Percentiles rank a stretch among this genome's conserved stretches.
These are phyloP conservation scores for Aradus depressus DNA, from an alignment of 2,888 invertebrate species.

Conservation along the genomic window DNA sequence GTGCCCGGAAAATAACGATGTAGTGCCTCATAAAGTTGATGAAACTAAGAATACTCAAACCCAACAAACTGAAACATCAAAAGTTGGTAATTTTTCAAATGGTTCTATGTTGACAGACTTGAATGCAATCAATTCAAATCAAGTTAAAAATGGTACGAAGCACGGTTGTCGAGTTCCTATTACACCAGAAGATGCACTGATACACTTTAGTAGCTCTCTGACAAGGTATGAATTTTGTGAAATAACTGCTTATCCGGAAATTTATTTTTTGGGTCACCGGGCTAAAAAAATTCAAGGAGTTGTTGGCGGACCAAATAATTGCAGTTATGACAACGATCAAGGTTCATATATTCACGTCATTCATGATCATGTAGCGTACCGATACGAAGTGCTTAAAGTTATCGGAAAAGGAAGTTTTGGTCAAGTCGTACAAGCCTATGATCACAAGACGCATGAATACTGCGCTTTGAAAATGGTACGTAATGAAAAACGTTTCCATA, in stretches of 20 bases:
- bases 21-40: too few relatives aligned
- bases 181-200: slow-evolving; percentile 80
- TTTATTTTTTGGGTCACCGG: slow-evolving; percentile 84
- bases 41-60: too few relatives aligned
- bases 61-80: too few relatives aligned
- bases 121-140: slow-evolving; percentile 9
- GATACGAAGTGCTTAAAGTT: slow-evolving; percentile 91
- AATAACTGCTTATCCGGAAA: slow-evolving; percentile 86
- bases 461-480: slow-evolving; percentile 95
- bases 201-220: slow-evolving; percentile 80
- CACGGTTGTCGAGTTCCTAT: slow-evolving; percentile 25
- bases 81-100: slow-evolving; percentile 10
- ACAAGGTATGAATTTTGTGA: slow-evolving; percentile 95
- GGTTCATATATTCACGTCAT: slow-evolving; percentile 95
- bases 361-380: slow-evolving; percentile 94
- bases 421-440: slow-evolving; percentile 96
- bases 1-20: too few relatives aligned
- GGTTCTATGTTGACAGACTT: slow-evolving; percentile 10
- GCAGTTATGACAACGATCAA: slow-evolving; percentile 96
- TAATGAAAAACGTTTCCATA: slow-evolving; percentile 95
- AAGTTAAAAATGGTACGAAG: slow-evolving; percentile 17
- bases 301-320: slow-evolving; percentile 76
- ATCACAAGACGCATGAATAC: slow-evolving; percentile 91
- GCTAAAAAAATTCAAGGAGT: slow-evolving; percentile 88
- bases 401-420: slow-evolving; percentile 99